A percentile compares a stretch with the other conserved stretches of the same genome.
These are phyloP conservation scores for Boulengeromyrus knoepffleri DNA, from an alignment of 2,113 vertebrate genomes.

Conservation along the genomic window DNA sequence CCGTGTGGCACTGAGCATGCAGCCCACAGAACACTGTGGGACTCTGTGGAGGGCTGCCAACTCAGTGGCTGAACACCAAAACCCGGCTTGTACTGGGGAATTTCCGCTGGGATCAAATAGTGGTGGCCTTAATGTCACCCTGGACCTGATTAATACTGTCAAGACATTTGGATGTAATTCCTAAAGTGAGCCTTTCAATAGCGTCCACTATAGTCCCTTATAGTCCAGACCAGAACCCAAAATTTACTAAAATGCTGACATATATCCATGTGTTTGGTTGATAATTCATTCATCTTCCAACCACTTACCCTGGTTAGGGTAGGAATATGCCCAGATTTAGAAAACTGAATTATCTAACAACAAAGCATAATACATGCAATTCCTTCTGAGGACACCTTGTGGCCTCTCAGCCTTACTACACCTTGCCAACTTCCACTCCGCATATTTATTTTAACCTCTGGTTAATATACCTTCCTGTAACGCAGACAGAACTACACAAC, in stretches of 20 bases:
- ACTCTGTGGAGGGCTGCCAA: neutral
- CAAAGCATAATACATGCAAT: neutral
- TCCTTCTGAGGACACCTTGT: slow-evolving; percentile 5
- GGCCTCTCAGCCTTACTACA: slow-evolving; percentile 1
- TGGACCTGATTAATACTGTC: neutral
- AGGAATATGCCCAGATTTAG: neutral
- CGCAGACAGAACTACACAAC: neutral
- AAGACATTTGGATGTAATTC: neutral
- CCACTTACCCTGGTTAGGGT: neutral
- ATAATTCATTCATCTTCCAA: neutral
- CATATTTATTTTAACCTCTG: neutral
- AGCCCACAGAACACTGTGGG: neutral
- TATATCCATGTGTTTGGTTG: neutral
- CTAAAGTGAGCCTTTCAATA: neutral
- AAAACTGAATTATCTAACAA: neutral
- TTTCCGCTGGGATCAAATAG: neutral
- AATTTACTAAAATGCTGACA: neutral
- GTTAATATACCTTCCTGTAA: neutral
- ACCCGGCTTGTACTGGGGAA: neutral
- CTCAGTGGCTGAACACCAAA: neutral
- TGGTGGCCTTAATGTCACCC: neutral
- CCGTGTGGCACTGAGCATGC: neutral
- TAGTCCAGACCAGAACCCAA: neutral
- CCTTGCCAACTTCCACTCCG: neutral
- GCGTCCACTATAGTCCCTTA: neutral